Conservation (phyloP, 2,797 vertebrate species). For the Helostoma temminkii region DNA sequence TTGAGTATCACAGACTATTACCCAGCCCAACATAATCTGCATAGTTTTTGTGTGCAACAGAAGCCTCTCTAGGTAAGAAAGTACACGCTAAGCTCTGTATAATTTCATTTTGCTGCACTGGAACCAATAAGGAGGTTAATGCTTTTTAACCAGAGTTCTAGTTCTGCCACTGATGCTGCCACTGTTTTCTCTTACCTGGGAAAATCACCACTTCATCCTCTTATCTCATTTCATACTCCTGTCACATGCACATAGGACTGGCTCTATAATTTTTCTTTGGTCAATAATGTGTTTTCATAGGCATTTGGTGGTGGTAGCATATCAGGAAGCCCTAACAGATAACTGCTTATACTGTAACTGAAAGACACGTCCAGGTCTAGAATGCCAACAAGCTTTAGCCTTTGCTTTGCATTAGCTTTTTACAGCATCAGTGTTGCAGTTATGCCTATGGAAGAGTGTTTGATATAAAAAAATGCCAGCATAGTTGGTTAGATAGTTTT, state of each 20-base stretch:
- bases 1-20: neutral
- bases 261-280: slow-evolving; percentile 4
- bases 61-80: neutral
- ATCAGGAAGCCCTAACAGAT: slow-evolving; percentile 53
- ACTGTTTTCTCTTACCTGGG: neutral
- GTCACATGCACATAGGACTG: neutral
- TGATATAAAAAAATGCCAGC: slow-evolving; percentile 47
- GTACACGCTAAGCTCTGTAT: neutral
- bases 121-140: neutral
- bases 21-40: no score
- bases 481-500: slow-evolving; percentile 2
- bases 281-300: slow-evolving; percentile 35
- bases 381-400: slow-evolving; percentile 36
- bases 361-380: slow-evolving; percentile 42
- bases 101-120: neutral
- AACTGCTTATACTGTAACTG: slow-evolving; percentile 33
- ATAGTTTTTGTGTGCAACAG: no score
- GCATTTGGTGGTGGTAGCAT: slow-evolving; percentile 30
- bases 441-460: slow-evolving; percentile 27
- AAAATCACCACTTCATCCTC: slow-evolving; percentile 17
- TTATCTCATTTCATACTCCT: slow-evolving; percentile 6
- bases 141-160: no score
- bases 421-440: slow-evolving; percentile 36
- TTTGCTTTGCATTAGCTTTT: slow-evolving; percentile 35
- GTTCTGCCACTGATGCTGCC: no score